Evolutionary conservation across 53 echinoderm and acorn worm genomes (phyloP), one percentile per base, ranked within the genome.

Genomic region (Arbacia lixula): DNA sequence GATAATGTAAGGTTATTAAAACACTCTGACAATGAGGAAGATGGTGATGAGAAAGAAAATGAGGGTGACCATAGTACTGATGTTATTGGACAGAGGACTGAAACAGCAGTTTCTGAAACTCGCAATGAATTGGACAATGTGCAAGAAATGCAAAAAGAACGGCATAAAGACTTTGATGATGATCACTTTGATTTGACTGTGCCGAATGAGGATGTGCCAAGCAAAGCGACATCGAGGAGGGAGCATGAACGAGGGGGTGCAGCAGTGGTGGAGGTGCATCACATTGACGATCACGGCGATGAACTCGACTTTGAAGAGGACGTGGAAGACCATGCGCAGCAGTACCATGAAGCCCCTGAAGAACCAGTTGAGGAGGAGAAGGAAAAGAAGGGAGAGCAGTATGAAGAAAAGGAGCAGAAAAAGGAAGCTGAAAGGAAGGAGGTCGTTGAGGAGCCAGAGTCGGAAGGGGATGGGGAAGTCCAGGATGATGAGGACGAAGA

Each of bases 231-330:
- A 34, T 36, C 28, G 25, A 60, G 53, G 17, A 66, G 66, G 68
- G 72, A 60, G 12, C 60, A 61, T 32, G 86, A 83, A 12, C 80
- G 56, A 12, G 80, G 65, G 20, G 66, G 58, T 30, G 80, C 68
- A 36, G 82, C 90, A 22, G 90, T 91, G 68, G 87, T 91, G 56
- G 95, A 93, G 30, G 92, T 92, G 66, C 92, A 95, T 69, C 94
- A 90, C 68, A 77, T 91, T 28, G 91, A 86, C 41, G 88, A 89
- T 83, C 95, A 95, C 52, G 95, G 91, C 5, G 95, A 91, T 33
- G 95, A 95, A 77, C 55, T 95, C 24, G 95, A 95, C 76, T 95
- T 88, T 89, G 93, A 96, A 72, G 94, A 97, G 35, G 93, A 92
- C 84, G 86, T 94, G 26, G 94, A 97, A 32, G 95, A 95, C 19